These are phyloP conservation scores for Campaea margaritaria DNA, from an alignment of 2,888 invertebrate species.

Conservation along the genomic window DNA sequence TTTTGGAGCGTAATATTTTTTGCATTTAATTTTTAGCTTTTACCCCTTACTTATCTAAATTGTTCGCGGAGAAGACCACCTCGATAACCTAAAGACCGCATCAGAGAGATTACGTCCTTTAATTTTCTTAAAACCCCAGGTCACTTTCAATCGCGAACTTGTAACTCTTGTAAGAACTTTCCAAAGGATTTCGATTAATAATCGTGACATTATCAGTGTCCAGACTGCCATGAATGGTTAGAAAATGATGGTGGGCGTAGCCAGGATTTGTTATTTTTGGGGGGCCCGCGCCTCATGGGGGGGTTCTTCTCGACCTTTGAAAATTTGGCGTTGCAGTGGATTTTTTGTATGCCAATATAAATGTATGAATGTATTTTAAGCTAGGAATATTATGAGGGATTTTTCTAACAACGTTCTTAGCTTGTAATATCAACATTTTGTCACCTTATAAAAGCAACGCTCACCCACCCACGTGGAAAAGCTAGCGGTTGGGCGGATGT, in stretches of 20 bases:
- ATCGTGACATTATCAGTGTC: conserved; percentile 4
- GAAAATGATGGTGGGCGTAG: neutral
- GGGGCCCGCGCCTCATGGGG: too few species aligned
- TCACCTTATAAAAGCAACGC: too few species aligned
- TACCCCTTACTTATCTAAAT: conserved; percentile 8
- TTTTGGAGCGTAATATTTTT: neutral
- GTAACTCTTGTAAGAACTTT: conserved; percentile 5
- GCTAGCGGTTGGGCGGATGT: too few species aligned
- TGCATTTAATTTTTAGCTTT: neutral
- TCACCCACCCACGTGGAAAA: too few species aligned
- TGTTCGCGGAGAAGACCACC: conserved; percentile 10
- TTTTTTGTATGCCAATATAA: too few species aligned
- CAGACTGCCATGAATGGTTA: conserved; percentile 8
- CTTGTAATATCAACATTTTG: too few species aligned
- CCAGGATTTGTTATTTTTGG: too few species aligned
- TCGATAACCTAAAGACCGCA: conserved; percentile 1
- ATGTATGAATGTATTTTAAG: too few species aligned
- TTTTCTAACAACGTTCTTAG: too few species aligned
- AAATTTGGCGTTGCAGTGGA: too few species aligned
- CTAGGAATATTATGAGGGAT: too few species aligned
- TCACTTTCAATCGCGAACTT: conserved; percentile 7
- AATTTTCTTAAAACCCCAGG: conserved; percentile 22
- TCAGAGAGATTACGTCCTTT: conserved; percentile 18
- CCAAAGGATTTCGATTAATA: conserved; percentile 18
- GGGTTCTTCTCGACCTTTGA: too few species aligned